Conservation (phyloP, 35 echinoderm and acorn worm species). For the Strongylocentrotus purpuratus region DNA sequence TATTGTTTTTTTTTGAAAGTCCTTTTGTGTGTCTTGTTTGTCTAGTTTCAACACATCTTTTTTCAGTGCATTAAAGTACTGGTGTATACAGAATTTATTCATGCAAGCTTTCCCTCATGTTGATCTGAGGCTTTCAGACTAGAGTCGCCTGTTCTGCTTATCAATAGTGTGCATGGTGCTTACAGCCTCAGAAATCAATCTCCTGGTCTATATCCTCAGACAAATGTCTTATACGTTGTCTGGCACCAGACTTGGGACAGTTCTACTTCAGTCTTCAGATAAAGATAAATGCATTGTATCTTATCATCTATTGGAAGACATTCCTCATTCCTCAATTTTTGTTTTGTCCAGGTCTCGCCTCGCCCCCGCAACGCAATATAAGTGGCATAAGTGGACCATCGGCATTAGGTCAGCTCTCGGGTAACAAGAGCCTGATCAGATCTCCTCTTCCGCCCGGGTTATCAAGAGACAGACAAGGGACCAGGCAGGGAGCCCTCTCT, state of each 20-base stretch:
- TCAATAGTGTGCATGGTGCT: slow-evolving; percentile 43
- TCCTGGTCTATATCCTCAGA: background rate
- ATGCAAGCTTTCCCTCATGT: too few species aligned
- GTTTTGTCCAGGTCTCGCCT: background rate
- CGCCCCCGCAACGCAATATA: slow-evolving; percentile 13
- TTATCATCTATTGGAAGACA: background rate
- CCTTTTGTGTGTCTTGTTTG: too few species aligned
- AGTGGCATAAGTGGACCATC: background rate
- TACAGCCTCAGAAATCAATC: slow-evolving; percentile 37
- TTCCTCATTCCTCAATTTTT: background rate
- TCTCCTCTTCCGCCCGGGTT: slow-evolving; percentile 57
- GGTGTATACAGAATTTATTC: too few species aligned
- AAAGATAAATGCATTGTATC: too few species aligned
- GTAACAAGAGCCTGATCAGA: slow-evolving; percentile 28
- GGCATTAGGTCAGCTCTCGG: slow-evolving; percentile 38
- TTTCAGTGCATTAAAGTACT: too few species aligned
- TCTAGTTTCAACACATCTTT: too few species aligned
- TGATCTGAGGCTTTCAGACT: slow-evolving; percentile 22
- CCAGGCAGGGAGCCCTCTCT: slow-evolving; percentile 81
- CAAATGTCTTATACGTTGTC: background rate
- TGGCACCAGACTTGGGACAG: background rate
- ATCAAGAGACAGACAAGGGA: slow-evolving; percentile 60
- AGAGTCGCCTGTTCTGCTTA: background rate
- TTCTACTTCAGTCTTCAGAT: background rate
- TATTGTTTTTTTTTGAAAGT: too few species aligned